Evolutionary conservation across 2,113 vertebrate species (phyloP).

Genomic region (Chamaetylas fuelleborni): DNA sequence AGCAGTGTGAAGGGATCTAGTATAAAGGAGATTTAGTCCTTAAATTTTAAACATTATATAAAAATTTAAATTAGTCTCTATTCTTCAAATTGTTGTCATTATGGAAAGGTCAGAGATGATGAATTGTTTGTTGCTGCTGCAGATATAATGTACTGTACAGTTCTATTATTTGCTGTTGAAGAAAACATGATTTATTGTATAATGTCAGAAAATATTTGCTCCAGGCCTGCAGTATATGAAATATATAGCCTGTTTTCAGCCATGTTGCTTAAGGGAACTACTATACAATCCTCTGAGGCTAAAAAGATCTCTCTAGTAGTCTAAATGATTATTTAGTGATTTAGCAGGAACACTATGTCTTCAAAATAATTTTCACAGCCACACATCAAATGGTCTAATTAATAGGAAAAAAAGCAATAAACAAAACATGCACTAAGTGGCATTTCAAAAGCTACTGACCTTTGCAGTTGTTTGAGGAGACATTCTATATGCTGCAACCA

Average conservation of each 20-base stretch:
- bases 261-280: conserved; percentile 6
- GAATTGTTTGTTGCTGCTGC: conserved; percentile 63
- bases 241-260: conserved; percentile 53
- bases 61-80: conserved; percentile 62
- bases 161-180: conserved; percentile 67
- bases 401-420: conserved; percentile 9
- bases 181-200: conserved; percentile 67
- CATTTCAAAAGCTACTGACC: conserved; percentile 11
- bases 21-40: conserved; percentile 39
- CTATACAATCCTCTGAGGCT: background rate
- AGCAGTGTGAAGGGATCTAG: background rate
- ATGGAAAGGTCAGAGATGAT: conserved; percentile 69
- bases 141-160: conserved; percentile 61
- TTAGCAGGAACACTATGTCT: background rate
- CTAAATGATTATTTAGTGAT: conserved; percentile 22
- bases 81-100: conserved; percentile 63
- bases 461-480: background rate
- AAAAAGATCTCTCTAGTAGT: conserved; percentile 11
- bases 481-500: background rate
- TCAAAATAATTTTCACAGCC: conserved; percentile 3
- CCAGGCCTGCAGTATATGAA: conserved; percentile 46
- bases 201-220: conserved; percentile 66
- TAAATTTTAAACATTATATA: conserved; percentile 65
- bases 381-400: conserved; percentile 19
- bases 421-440: background rate